phyloP scores from a whole-genome alignment of 2,797 vertebrate species.

The Dermochelys coriacea region DNA sequence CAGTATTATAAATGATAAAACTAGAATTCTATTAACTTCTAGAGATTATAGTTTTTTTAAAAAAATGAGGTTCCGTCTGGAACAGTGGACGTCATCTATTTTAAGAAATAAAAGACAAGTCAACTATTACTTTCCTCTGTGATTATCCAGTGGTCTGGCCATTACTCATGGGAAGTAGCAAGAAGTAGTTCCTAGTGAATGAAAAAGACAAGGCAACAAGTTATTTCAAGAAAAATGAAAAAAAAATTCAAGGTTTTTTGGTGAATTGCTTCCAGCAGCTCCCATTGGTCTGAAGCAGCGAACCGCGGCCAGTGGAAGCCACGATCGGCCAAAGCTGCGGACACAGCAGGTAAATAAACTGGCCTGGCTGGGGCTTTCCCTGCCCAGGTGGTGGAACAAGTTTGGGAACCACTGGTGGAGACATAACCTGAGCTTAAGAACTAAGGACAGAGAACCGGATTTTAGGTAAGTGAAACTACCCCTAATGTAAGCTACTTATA shows the following conservation, averaged over 20 bases:
- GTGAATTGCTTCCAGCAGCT: no score
- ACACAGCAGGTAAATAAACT: no score
- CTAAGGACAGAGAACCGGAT: no score
- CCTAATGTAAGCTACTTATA: no score
- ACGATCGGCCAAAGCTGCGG: no score
- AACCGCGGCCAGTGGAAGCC: no score
- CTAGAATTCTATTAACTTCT: neutral
- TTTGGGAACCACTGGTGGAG: no score
- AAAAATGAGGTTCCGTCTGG: neutral
- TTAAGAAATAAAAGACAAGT: neutral
- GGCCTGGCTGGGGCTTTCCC: no score
- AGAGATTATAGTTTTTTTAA: no score
- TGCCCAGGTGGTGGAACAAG: no score
- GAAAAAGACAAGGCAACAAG: neutral
- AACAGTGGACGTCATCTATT: neutral
- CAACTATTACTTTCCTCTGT: neutral
- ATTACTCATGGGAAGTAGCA: neutral
- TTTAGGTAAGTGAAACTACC: no score
- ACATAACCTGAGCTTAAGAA: neutral
- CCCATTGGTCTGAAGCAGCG: no score
- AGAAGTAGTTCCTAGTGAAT: neutral
- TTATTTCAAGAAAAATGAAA: neutral
- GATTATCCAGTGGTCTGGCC: neutral
- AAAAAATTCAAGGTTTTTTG: neutral
- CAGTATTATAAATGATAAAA: neutral